Percentiles rank a stretch among this genome's conserved stretches.
Evolutionary conservation across 2,797 vertebrate species (phyloP).

Genomic region (Prunella strophiata): DNA sequence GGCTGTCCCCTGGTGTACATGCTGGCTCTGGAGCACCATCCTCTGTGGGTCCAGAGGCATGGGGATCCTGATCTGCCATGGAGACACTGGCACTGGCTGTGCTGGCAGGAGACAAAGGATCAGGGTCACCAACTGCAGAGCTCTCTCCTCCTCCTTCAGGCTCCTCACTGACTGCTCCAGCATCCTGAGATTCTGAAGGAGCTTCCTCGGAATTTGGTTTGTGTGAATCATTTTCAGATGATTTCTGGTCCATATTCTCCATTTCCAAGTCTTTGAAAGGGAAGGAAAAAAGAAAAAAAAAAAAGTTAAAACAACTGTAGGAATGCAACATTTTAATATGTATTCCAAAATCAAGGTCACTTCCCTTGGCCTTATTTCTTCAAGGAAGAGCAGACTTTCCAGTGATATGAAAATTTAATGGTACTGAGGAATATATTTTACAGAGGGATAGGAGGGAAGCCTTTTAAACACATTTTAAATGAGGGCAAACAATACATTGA

Average conservation of each 20-base stretch:
- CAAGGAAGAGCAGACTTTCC: background rate
- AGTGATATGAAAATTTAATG: background rate
- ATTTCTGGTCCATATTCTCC: slow-evolving; percentile 76
- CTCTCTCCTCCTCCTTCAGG: slow-evolving; percentile 52
- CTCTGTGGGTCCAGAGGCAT: slow-evolving; percentile 15
- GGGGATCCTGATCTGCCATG: slow-evolving; percentile 49
- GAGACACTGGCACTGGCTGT: background rate
- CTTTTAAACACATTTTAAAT: background rate
- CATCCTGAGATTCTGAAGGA: slow-evolving; percentile 59
- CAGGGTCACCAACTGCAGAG: slow-evolving; percentile 18
- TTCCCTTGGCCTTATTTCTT: background rate
- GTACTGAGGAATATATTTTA: background rate
- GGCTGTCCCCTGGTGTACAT: slow-evolving; percentile 60
- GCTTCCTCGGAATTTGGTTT: slow-evolving; percentile 65
- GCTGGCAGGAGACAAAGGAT: background rate
- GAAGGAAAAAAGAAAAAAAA: background rate
- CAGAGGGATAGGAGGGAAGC: background rate
- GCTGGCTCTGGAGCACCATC: slow-evolving; percentile 47
- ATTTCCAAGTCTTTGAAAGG: slow-evolving; percentile 75
- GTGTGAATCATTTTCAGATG: slow-evolving; percentile 75
- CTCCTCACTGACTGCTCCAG: slow-evolving; percentile 5
- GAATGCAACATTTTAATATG: background rate
- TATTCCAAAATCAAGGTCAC: background rate
- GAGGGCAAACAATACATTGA: background rate
- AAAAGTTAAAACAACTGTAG: background rate